These are phyloP conservation scores for Atta texana DNA, from an alignment of 1,140 invertebrate species.

Conservation along the genomic window DNA sequence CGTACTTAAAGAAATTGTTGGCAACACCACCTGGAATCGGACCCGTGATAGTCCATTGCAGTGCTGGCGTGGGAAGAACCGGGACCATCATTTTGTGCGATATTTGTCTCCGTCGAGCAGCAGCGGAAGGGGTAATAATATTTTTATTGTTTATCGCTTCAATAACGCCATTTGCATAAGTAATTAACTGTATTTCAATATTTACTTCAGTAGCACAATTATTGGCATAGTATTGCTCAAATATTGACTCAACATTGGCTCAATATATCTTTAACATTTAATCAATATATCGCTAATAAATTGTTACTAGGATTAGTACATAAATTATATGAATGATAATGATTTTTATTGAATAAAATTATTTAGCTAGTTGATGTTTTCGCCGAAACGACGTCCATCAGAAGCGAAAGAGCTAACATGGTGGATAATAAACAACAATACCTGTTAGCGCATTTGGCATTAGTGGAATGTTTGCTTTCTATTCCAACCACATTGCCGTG, in stretches of 20 bases:
- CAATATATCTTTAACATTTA: no score
- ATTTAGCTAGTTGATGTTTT: conserved; percentile 76
- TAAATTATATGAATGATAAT: neutral
- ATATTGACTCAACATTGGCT: no score
- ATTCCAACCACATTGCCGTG: conserved; percentile 73
- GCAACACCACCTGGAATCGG: conserved; percentile 93
- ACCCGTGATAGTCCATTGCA: conserved; percentile 94
- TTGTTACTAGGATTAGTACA: no score
- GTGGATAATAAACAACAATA: conserved; percentile 81
- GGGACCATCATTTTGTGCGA: conserved; percentile 89
- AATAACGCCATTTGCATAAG: neutral
- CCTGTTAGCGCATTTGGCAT: conserved; percentile 76
- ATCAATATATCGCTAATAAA: no score
- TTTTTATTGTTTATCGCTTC: neutral
- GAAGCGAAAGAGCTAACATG: conserved; percentile 79
- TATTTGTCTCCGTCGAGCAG: conserved; percentile 77
- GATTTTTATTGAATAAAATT: conserved; percentile 28
- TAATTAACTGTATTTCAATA: neutral
- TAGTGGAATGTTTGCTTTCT: conserved; percentile 77
- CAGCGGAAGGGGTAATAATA: conserved; percentile 72
- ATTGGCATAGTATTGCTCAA: no score
- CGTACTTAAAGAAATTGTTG: conserved; percentile 89
- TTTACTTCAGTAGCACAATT: neutral
- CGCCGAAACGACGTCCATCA: conserved; percentile 66
- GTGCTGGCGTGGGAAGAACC: conserved; percentile 91